These are phyloP conservation scores for Rhamnusium bicolor DNA, from an alignment of 2,888 invertebrate species.

Conservation along the genomic window DNA sequence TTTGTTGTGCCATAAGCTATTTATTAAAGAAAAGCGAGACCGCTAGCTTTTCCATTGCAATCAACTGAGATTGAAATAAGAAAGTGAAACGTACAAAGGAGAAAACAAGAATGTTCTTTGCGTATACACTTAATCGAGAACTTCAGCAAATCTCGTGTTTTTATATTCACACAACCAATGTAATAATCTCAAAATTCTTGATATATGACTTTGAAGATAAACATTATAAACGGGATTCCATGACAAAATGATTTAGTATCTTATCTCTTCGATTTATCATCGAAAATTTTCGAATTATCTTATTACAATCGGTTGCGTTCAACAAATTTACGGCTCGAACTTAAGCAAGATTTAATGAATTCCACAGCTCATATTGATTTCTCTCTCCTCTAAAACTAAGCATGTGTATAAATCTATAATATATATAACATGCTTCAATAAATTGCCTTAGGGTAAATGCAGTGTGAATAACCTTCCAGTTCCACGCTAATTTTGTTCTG, in stretches of 20 bases:
- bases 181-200: neutral
- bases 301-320: neutral
- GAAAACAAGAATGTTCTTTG: neutral
- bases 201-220: neutral
- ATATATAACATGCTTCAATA: neutral
- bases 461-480: too few species aligned
- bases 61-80: neutral
- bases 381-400: neutral
- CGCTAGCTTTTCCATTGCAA: neutral
- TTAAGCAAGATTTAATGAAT: neutral
- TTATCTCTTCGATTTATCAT: neutral
- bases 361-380: neutral
- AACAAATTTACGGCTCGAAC: neutral
- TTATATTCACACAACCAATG: neutral
- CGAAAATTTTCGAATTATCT: neutral
- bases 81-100: neutral
- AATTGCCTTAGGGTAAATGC: neutral
- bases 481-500: too few species aligned
- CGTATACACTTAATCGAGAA: neutral
- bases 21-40: neutral
- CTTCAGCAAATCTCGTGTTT: neutral
- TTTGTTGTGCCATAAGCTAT: neutral
- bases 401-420: neutral
- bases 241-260: neutral
- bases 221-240: neutral